Evolutionary conservation across 2,888 invertebrate genomes (phyloP).

Genomic region (Drosophila basisetae): DNA sequence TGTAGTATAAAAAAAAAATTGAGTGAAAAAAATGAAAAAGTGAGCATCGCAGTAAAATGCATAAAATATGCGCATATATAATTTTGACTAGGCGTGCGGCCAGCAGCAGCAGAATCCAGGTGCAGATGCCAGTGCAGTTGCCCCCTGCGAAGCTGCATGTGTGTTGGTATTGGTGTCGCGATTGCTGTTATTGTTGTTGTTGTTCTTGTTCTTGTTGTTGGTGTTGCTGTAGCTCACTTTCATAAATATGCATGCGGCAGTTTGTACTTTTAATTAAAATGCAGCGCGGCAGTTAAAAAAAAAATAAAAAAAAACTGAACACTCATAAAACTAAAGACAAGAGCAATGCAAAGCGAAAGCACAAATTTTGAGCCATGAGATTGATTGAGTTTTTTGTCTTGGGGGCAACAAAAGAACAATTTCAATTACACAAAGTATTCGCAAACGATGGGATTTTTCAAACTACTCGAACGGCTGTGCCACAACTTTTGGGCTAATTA

Average conservation of each 20-base stretch:
- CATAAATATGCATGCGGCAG: constrained; percentile 79
- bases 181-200: constrained; percentile 5
- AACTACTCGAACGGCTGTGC: constrained; percentile 39
- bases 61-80: constrained; percentile 80
- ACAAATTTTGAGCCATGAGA: constrained; percentile 60
- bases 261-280: constrained; percentile 77
- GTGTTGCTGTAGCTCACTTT: constrained; percentile 47
- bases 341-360: constrained; percentile 28
- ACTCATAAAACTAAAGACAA: constrained; percentile 17
- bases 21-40: constrained; percentile 48
- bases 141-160: constrained; percentile 23
- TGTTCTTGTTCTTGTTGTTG: constrained; percentile 12
- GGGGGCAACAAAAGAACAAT: constrained; percentile 40
- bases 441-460: constrained; percentile 32
- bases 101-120: constrained; percentile 46
- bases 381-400: constrained; percentile 70
- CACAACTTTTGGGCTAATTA: constrained; percentile 76
- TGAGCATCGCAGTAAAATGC: constrained; percentile 74
- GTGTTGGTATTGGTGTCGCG: constrained; percentile 24
- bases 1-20: constrained; percentile 9
- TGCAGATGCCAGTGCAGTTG: constrained; percentile 25
- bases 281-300: constrained; percentile 53
- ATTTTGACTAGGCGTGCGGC: constrained; percentile 77
- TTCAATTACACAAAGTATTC: constrained; percentile 73
- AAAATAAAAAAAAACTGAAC: constrained; percentile 15